A percentile compares a stretch with the other conserved stretches of the same genome.
Conservation (phyloP, 2,113 vertebrate genomes). For the Gasterosteus aculeatus region DNA sequence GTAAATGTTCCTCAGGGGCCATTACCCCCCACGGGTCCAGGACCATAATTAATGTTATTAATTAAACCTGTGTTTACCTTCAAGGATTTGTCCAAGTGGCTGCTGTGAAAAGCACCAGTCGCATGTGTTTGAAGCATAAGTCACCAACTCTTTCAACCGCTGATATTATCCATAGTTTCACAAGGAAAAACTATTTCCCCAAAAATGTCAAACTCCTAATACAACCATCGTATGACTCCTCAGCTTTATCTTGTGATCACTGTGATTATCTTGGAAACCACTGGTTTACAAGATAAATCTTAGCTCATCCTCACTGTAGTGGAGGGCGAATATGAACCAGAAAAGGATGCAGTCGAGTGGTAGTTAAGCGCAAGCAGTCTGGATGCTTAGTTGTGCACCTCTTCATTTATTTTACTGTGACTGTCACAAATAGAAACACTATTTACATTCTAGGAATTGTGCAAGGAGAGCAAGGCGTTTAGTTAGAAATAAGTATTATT, state of each 20-base stretch:
- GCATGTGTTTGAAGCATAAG: background rate
- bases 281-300: background rate
- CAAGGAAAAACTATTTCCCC: background rate
- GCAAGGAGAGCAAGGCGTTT: background rate
- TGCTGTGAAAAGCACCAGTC: background rate
- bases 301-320: background rate
- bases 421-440: background rate
- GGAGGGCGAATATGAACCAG: no score
- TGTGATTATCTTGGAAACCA: background rate
- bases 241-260: background rate
- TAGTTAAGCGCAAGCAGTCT: no score
- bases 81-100: background rate
- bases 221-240: background rate
- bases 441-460: background rate
- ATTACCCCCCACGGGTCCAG: background rate
- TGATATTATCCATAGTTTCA: background rate
- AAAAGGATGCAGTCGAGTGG: background rate
- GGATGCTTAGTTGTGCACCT: background rate
- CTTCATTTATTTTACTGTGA: background rate
- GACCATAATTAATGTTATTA: background rate
- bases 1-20: background rate
- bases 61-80: background rate
- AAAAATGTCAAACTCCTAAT: background rate
- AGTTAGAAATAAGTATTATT: background rate
- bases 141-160: background rate